A percentile compares a stretch with the other conserved stretches of the same genome.
These are phyloP conservation scores for Ramphastos sulfuratus DNA, from an alignment of 2,113 vertebrate genomes.

Conservation along the genomic window DNA sequence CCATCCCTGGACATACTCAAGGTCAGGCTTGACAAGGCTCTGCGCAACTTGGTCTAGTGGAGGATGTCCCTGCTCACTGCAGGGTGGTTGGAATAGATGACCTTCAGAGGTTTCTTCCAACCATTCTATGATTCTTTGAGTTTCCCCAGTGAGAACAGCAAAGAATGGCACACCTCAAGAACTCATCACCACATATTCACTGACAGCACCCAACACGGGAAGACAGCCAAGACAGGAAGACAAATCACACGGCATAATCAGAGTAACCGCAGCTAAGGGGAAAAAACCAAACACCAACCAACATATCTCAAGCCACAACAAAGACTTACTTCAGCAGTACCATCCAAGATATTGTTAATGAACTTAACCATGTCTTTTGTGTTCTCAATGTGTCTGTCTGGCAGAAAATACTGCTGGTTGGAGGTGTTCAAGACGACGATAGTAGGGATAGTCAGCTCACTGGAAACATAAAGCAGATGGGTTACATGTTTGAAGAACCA, in stretches of 20 bases:
- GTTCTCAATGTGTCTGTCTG: constrained; percentile 79
- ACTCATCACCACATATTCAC: neutral
- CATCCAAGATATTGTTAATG: constrained; percentile 90
- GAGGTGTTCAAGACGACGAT: constrained; percentile 96
- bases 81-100: too few relatives aligned
- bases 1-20: too few relatives aligned
- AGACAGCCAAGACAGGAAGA: neutral
- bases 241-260: neutral
- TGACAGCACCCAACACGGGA: neutral
- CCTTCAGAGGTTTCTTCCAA: too few relatives aligned
- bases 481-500: constrained; percentile 7
- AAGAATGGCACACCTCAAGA: neutral
- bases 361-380: constrained; percentile 91
- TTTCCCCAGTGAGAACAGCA: neutral
- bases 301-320: neutral
- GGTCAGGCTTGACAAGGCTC: too few relatives aligned
- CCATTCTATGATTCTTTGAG: neutral
- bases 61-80: too few relatives aligned
- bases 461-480: constrained; percentile 64
- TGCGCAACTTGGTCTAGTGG: too few relatives aligned
- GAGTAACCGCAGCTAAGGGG: neutral
- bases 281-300: neutral
- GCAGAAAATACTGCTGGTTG: constrained; percentile 96
- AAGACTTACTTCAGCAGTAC: constrained; percentile 85
- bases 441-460: constrained; percentile 90